Evolutionary conservation across 2,113 vertebrate genomes (phyloP), one percentile per base, ranked within the genome.

Genomic region (Neogale vison): DNA sequence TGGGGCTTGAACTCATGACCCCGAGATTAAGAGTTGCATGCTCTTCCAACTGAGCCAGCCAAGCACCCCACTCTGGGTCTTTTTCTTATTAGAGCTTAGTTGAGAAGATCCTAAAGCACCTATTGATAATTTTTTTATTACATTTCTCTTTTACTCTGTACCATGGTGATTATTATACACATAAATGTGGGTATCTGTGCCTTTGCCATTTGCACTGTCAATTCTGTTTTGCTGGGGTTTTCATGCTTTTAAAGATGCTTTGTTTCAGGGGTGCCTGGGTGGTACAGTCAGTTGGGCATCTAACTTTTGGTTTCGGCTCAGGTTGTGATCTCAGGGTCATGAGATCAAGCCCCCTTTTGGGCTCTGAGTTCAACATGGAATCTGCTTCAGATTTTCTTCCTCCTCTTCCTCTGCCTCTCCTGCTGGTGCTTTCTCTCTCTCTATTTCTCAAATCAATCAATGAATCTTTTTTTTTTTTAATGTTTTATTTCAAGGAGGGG

Each of bases 161-260:
- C 50, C 20, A 3, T 18, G 21, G 20, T 88, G 74, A 55, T 79
- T 21, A 34, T 79, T 59, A 29, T 0, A 55, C 36, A n/a, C 61
- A n/a, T 76, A 82, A 65, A 88, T 61, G n/a, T 86, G 77, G 4
- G 0, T 26, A 13, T 95, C 39, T 59, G 1, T 93, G 26, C 59
- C 82, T 88, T 84, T 95, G 29, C 36, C 61, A 80, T 94, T 96
- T 95, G 14, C 2, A 34, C 76, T 74, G 74, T 96, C 14, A 45
- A 4, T 91, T 95, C 65, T 23, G 31, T 84, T 82, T 74, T 81
- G 63, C 65, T 77, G 1, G 7, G 24, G 80, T 36, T 29, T 79
- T 59, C 63, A 59, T 63, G n/a, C 31, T 93, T 93, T 83, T 47
- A 71, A 85, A 95, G 21, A 24, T 45, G 42, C 29, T 77, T 89